phyloP scores from a whole-genome alignment of 2,113 vertebrate species.

The Piprites chloris region DNA sequence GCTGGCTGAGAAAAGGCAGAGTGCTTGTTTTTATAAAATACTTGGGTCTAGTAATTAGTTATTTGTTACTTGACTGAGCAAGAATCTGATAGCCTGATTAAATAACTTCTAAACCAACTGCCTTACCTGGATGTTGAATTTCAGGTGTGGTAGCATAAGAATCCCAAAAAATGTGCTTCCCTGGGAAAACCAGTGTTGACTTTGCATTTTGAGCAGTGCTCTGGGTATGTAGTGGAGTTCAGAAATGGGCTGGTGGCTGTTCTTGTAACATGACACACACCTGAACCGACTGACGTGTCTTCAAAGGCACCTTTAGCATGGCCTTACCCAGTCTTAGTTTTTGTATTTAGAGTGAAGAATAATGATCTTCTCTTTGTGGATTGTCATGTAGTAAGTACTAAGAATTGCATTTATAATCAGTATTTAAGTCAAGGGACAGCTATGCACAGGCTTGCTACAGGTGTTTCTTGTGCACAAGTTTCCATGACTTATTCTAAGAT shows the following conservation, averaged over 20 bases:
- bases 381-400: neutral
- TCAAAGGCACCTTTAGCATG: neutral
- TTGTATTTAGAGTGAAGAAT: neutral
- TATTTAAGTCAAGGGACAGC: neutral
- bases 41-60: neutral
- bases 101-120: neutral
- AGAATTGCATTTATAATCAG: neutral
- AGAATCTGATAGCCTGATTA: neutral
- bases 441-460: neutral
- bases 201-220: neutral
- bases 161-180: neutral
- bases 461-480: neutral
- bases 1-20: neutral
- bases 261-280: fast-evolving
- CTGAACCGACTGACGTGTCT: neutral
- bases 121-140: neutral
- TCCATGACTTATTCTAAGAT: neutral
- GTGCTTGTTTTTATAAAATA: neutral
- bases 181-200: neutral
- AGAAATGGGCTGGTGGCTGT: neutral
- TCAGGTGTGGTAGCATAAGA: neutral
- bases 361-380: neutral
- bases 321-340: neutral
- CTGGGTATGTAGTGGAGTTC: fast-evolving
- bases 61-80: neutral